Evolutionary conservation across 1,140 invertebrate species (phyloP).

Genomic region (Microplitis mediator): DNA sequence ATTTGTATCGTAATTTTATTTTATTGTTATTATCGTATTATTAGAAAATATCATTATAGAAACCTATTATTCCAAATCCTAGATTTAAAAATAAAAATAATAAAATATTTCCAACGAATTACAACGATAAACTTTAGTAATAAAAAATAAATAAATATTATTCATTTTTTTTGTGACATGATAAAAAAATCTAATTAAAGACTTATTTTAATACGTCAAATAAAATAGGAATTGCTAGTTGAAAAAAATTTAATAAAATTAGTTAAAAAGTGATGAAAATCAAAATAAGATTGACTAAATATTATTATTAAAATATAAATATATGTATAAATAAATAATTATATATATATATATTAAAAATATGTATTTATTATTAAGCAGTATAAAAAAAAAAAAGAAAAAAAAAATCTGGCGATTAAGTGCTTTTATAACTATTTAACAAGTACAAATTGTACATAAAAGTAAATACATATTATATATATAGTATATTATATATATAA

Average conservation of each 20-base stretch:
- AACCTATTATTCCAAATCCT: not conserved
- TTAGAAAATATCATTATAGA: not conserved
- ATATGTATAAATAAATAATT: not conserved
- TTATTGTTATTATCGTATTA: not conserved
- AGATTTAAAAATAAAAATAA: not conserved
- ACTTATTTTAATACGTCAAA: conserved; percentile 12
- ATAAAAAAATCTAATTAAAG: conserved; percentile 4
- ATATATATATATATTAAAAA: not conserved
- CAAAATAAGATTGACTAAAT: not conserved
- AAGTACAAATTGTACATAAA: conserved; percentile 44
- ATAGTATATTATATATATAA: not conserved
- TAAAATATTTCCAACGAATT: conserved; percentile 4
- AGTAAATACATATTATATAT: not conserved
- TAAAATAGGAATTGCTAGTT: not conserved
- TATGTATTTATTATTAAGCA: conserved; percentile 17
- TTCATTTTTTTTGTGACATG: not conserved
- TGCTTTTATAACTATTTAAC: conserved; percentile 42
- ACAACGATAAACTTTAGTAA: conserved; percentile 5
- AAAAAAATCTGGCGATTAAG: conserved; percentile 25
- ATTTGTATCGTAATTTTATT: not conserved
- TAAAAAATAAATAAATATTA: too few relatives aligned
- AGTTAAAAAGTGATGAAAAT: not conserved
- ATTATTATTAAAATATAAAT: not conserved
- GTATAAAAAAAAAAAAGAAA: not conserved
- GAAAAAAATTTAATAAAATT: not conserved